Evolutionary conservation across 2,888 invertebrate species (phyloP).

Genomic region (Mycalesis mineus): DNA sequence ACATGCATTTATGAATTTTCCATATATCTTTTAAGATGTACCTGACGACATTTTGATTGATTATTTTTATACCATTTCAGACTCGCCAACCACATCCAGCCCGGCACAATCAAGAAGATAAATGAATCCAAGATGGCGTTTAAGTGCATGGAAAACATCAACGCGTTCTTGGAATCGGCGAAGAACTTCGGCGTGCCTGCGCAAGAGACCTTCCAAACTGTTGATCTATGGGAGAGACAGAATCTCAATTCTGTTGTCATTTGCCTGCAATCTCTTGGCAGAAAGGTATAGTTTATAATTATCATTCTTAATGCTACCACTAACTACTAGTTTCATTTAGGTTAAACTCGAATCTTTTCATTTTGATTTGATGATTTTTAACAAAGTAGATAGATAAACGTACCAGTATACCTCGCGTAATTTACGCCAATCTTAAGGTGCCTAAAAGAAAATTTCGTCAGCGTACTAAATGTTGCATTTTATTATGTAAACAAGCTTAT

Average conservation of each 20-base stretch:
- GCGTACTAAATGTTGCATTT: too few species aligned
- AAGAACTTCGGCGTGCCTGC: slow-evolving; percentile 92
- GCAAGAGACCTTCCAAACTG: slow-evolving; percentile 97
- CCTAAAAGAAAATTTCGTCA: too few species aligned
- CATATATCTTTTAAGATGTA: too few species aligned
- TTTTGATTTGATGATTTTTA: too few species aligned
- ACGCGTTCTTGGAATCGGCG: slow-evolving; percentile 92
- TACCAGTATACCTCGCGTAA: too few species aligned
- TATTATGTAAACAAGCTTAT: too few species aligned
- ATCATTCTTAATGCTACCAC: background rate
- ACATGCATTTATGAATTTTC: too few species aligned
- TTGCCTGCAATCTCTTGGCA: slow-evolving; percentile 94
- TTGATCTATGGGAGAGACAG: slow-evolving; percentile 97
- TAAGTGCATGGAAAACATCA: slow-evolving; percentile 99
- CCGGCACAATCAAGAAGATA: slow-evolving; percentile 93
- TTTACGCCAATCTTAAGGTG: too few species aligned
- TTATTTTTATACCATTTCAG: slow-evolving; percentile 65
- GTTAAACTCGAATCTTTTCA: too few species aligned
- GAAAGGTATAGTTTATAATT: slow-evolving; percentile 83
- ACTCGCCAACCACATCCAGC: slow-evolving; percentile 90
- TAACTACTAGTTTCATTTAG: too few species aligned
- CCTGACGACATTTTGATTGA: too few species aligned
- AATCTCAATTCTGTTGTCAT: slow-evolving; percentile 97
- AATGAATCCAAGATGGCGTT: slow-evolving; percentile 95
- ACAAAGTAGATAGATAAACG: too few species aligned